These are phyloP conservation scores for Diachrysia chrysitis DNA, from an alignment of 2,888 invertebrate species.

Conservation along the genomic window DNA sequence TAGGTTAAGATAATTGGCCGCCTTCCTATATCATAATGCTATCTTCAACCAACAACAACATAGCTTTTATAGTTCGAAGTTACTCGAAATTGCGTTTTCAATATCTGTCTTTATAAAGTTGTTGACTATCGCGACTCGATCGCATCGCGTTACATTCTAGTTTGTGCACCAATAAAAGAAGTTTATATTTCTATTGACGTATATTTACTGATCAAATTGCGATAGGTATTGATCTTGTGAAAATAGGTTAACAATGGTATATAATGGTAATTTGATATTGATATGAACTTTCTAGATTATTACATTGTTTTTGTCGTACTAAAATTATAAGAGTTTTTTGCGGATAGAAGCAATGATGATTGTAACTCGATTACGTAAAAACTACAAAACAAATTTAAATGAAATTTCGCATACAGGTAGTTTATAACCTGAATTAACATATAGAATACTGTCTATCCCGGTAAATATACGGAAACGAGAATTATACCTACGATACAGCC, in stretches of 20 bases:
- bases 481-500: no score
- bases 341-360: no score
- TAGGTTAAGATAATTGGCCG: neutral
- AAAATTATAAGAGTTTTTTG: no score
- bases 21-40: neutral
- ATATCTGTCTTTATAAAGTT: constrained; percentile 11
- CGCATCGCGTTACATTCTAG: constrained; percentile 7
- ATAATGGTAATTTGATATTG: neutral
- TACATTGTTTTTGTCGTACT: no score
- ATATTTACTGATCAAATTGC: neutral
- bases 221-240: neutral
- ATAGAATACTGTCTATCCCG: no score
- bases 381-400: no score
- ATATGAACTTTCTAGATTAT: no score
- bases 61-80: constrained; percentile 1
- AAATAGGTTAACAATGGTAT: neutral
- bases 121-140: neutral
- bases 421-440: no score
- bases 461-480: no score
- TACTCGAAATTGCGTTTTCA: constrained; percentile 24
- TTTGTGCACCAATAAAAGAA: constrained; percentile 6
- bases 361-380: no score
- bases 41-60: neutral
- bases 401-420: no score
- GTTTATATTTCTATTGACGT: neutral